Evolutionary conservation across 1,140 invertebrate species (phyloP), one percentile per base, ranked within the genome.

Genomic region (Sycobia sp.): DNA sequence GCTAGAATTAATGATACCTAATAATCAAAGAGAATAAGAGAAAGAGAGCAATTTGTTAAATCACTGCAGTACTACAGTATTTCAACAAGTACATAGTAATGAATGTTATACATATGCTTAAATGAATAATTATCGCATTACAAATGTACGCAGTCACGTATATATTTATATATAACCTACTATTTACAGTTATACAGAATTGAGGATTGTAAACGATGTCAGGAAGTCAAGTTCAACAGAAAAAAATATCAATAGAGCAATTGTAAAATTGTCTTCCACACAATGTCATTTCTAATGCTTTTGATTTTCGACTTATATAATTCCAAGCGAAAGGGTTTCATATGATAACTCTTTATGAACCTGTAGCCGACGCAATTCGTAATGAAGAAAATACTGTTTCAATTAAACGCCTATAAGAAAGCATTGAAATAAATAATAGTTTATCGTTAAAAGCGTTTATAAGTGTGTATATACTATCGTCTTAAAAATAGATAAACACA

Each of bases 151-250:
- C n/a, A 41, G 23, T 5, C 9, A 61, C 43, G 36, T 57, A n/a
- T n/a, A n/a, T n/a, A n/a, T n/a, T n/a, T n/a, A n/a, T n/a, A n/a
- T n/a, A n/a, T n/a, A n/a, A n/a, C n/a, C n/a, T n/a, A n/a, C 39
- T 66, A 62, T 66, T 38, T 66, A 62, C 65, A 66, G 51, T 66
- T 60, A 49, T 60, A 59, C 39, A 43, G 16, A 49, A 34, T 23
- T 47, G 8, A 39, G 41, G 39, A 39, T 59, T 16, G 34, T 7
- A 16, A 13, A n/a, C n/a, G 29, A 60, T 50, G 44, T 50, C 16
- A 38, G 44, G 59, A 55, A 3, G 22, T 32, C 5, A 55, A 38
- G 47, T 59, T 46, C 32, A 47, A 44, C 29, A 54, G 39, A 25
- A 22, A 38, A 9, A 53, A 64, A 38, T 13, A 18, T 56, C 16